Evolutionary conservation across 2,797 vertebrate species (phyloP), one percentile per base, ranked within the genome.

Genomic region (Spinus pinus): DNA sequence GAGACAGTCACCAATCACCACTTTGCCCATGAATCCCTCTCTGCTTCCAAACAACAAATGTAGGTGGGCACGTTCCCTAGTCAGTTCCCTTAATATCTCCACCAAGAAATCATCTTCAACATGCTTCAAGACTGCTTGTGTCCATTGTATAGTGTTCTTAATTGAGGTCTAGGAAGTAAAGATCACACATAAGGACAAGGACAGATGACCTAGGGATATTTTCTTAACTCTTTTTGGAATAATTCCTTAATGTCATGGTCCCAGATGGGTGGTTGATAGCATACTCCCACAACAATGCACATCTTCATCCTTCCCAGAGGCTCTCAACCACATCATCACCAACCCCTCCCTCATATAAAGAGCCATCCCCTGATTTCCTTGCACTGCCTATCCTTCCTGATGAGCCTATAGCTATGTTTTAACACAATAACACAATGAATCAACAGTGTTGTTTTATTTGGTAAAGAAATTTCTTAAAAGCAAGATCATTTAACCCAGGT

Each of bases 1-100:
- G 2, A 44, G 41, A 75, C 14, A 41, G 64, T 30, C 51, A 65
- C 46, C 17, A 23, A 9, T 41, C 47, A 46, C 24, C 15, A 46
- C 37, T 61, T 39, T 2, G 1, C 9, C 16, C 16, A 19, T 12
- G 2, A 74, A n/a, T 33, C 8, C 17, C 11, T 51, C 41, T 49
- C 56, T 65, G 42, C 65, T 65, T 41, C 51, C 42, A 75, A 58
- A 60, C 8, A 65, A 46, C 12, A 61, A 47, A 31, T 20, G 57
- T 35, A 65, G 12, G 10, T 61, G 27, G 30, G 5, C 12, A 13
- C 20, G 2, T 54, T 73, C 58, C 23, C 35, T 27, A 44, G 25
- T 54, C 0, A 0, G 7, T 30, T 78, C 39, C 24, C 39, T 33
- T 66, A 66, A 30, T 33, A 60, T 8, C 30, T 73, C 39, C 33